A percentile compares a stretch with the other conserved stretches of the same genome.
Conservation (phyloP, 2,113 vertebrate genomes). For the Gavialis gangeticus region DNA sequence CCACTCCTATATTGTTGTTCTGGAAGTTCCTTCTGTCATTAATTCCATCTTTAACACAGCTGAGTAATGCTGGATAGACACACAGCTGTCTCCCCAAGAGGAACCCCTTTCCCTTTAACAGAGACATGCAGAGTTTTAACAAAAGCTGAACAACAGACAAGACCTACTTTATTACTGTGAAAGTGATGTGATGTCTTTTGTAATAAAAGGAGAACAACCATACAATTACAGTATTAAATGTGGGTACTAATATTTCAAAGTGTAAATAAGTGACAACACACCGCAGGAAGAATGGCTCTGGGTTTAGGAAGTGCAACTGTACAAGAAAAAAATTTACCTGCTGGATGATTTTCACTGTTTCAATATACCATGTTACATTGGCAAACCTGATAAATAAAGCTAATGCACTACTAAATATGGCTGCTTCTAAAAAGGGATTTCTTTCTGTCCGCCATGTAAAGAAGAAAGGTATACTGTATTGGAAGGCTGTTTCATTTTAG, state of each 20-base stretch:
- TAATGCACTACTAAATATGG: background rate
- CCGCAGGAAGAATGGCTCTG: slow-evolving; percentile 2
- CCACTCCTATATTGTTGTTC: slow-evolving; percentile 43
- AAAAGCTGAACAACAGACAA: slow-evolving; percentile 38
- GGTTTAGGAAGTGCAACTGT: background rate
- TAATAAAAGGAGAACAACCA: slow-evolving; percentile 21
- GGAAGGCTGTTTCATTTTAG: background rate
- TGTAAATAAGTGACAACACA: slow-evolving; percentile 68
- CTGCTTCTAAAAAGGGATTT: background rate
- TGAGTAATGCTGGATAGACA: slow-evolving; percentile 37
- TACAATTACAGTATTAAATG: slow-evolving; percentile 36
- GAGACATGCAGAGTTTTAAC: background rate
- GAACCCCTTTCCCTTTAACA: slow-evolving; percentile 29
- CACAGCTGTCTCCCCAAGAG: slow-evolving; percentile 53
- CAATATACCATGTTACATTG: background rate
- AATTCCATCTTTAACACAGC: slow-evolving; percentile 59
- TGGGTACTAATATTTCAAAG: slow-evolving; percentile 48
- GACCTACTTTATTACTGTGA: slow-evolving; percentile 19
- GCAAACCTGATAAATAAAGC: background rate
- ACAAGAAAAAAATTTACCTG: slow-evolving; percentile 19
- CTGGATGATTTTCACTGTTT: slow-evolving; percentile 7
- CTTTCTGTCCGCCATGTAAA: background rate
- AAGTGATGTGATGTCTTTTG: slow-evolving; percentile 40
- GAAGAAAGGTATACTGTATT: background rate
- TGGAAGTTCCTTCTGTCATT: slow-evolving; percentile 54